Base-by-base conservation (phyloP, 2,797 vertebrate species). In the Florisuga fusca region DNA sequence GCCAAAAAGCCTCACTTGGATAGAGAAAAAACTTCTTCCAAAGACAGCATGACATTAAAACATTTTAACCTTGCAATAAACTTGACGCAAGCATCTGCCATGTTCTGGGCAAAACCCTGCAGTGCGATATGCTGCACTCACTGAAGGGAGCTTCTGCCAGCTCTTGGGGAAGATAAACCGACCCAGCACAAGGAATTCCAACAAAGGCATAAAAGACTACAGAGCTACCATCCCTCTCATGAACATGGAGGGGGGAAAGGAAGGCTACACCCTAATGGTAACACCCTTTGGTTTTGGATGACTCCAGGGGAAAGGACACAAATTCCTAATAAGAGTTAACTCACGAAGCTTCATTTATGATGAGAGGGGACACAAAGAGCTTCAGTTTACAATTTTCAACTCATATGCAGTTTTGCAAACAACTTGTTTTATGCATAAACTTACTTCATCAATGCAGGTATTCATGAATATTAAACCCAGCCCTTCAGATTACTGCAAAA, bases 41-140 rank as follows among this genome's bases (percentile, higher is more conserved):
- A 92, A 93, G 72, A 58, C 62, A 72, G 45, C 4, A 34, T 0
- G 1, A 46, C 48, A 82, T 85, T 85, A 50, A 87, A 92, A 86
- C n/a, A 59, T 71, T 92, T 92, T 83, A 93, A 91, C 90, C 86
- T 87, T 86, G 75, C 75, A 87, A 43, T 78, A 89, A 85, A 92
- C 34, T 77, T 51, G 50, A 91, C 75, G 43, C 46, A 77, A 68
- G 25, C 72, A 94, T 78, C 84, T 93, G 89, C 43, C 15, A 22
- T 2, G 2, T 61, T 95, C 84, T 75, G 78, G 58, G 68, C 43
- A 95, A 79, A 79, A 50, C 17, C 22, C 2, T 20, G 61, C 62
- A 73, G 27, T 69, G 58, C 74, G 76, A 93, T 27, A 74, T 0
- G 5, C 43, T 38, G 20, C 29, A 7, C 5, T 29, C 19, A 25